Conservation (phyloP, 2,113 vertebrate genomes). For the Apodemus speciosus region DNA sequence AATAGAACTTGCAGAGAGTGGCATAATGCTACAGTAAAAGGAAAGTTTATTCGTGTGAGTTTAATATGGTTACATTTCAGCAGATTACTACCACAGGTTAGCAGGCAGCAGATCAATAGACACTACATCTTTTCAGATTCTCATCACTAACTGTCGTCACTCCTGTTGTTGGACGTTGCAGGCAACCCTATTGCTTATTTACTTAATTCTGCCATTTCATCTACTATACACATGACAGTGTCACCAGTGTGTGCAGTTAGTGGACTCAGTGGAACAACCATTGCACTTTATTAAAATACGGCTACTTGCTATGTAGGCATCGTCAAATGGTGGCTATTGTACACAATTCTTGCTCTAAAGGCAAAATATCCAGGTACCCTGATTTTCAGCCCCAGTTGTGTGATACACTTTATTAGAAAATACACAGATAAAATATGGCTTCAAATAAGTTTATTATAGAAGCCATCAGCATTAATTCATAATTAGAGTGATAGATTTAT, state of each 20-base stretch:
- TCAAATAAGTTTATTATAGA: neutral
- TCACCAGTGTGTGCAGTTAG: neutral
- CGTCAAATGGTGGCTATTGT: neutral
- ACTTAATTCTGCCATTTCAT: neutral
- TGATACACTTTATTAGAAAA: neutral
- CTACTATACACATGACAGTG: neutral
- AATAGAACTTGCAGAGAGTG: neutral
- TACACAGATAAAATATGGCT: neutral
- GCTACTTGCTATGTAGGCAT: neutral
- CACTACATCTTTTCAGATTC: accelerated
- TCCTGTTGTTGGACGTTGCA: neutral
- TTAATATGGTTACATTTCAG: neutral
- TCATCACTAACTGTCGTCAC: neutral
- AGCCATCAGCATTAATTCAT: neutral
- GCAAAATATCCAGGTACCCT: neutral
- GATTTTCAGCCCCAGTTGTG: neutral
- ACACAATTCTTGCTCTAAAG: neutral
- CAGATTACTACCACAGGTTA: neutral
- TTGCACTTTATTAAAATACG: neutral
- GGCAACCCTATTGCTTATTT: neutral
- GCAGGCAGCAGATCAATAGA: neutral
- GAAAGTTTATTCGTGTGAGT: neutral
- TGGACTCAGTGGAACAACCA: too few relatives aligned
- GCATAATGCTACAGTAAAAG: accelerated
- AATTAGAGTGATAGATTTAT: neutral